phyloP scores from a whole-genome alignment of 2,888 invertebrate genomes.

The Sialis fuliginosa region DNA sequence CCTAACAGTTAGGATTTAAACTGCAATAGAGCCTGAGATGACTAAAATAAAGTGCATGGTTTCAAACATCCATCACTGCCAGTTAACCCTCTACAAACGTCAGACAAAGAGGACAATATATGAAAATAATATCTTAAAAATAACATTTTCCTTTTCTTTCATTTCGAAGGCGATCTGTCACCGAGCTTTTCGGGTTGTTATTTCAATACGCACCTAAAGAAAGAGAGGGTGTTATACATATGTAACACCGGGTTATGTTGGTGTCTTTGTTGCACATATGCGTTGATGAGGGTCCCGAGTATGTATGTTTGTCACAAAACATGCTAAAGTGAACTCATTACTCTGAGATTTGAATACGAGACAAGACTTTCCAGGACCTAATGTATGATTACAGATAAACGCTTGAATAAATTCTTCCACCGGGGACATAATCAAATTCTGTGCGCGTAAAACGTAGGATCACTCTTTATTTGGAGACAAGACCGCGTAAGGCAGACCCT shows the following conservation, averaged over 20 bases:
- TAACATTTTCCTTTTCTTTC: too few species aligned
- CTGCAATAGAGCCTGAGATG: neutral
- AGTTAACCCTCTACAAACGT: neutral
- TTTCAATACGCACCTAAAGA: too few species aligned
- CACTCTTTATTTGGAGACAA: neutral
- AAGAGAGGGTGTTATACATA: too few species aligned
- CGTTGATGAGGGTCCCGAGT: too few species aligned
- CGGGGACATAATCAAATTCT: neutral
- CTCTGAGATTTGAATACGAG: neutral
- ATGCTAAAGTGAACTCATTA: neutral
- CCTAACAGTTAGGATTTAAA: neutral
- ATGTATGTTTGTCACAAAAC: neutral
- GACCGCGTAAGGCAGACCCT: too few species aligned
- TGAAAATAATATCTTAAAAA: too few species aligned
- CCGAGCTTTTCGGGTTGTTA: too few species aligned
- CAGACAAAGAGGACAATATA: too few species aligned
- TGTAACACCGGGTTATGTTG: too few species aligned
- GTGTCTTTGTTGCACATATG: too few species aligned
- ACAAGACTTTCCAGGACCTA: neutral
- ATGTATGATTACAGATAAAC: conserved; percentile 1
- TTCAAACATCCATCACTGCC: neutral
- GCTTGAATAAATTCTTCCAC: neutral
- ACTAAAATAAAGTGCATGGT: neutral
- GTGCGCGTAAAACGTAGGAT: neutral
- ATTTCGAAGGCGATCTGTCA: too few species aligned